phyloP scores from a whole-genome alignment of 1,140 invertebrate genomes.

The Bombus affinis region DNA sequence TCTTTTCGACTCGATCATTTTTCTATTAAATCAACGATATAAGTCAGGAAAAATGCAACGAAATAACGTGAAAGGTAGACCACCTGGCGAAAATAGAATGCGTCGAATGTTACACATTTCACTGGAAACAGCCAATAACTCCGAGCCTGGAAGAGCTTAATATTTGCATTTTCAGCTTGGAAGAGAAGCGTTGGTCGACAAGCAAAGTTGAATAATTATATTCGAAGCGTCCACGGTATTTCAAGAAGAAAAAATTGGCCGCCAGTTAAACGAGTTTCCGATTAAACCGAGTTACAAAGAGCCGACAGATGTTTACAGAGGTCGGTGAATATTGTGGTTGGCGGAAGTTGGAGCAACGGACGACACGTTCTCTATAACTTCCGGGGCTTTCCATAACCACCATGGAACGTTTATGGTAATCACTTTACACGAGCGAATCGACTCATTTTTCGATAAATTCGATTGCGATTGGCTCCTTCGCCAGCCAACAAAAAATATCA shows the following conservation, averaged over 20 bases:
- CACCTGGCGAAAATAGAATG: too few relatives aligned
- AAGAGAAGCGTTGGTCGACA: not conserved
- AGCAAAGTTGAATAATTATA: conserved; percentile 7
- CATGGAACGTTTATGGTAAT: not conserved
- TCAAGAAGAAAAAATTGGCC: not conserved
- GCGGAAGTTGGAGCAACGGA: conserved; percentile 13
- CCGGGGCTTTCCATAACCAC: not conserved
- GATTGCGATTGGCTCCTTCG: not conserved
- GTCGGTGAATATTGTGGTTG: conserved; percentile 31
- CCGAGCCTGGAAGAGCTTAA: too few relatives aligned
- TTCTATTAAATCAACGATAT: too few relatives aligned
- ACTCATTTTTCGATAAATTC: not conserved
- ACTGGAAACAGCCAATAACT: too few relatives aligned
- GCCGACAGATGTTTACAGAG: conserved; percentile 42
- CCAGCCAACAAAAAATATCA: too few relatives aligned
- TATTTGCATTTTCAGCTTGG: not conserved
- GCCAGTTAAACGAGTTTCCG: conserved; percentile 35
- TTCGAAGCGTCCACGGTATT: not conserved
- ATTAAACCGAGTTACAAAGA: conserved; percentile 36
- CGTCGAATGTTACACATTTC: too few relatives aligned
- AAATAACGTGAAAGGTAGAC: too few relatives aligned
- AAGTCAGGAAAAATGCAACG: too few relatives aligned
- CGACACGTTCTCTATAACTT: not conserved
- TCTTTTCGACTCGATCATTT: too few relatives aligned
- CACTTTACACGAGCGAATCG: conserved; percentile 1